phyloP scores from a whole-genome alignment of 1,140 invertebrate species.

The Dysdera silvatica region DNA sequence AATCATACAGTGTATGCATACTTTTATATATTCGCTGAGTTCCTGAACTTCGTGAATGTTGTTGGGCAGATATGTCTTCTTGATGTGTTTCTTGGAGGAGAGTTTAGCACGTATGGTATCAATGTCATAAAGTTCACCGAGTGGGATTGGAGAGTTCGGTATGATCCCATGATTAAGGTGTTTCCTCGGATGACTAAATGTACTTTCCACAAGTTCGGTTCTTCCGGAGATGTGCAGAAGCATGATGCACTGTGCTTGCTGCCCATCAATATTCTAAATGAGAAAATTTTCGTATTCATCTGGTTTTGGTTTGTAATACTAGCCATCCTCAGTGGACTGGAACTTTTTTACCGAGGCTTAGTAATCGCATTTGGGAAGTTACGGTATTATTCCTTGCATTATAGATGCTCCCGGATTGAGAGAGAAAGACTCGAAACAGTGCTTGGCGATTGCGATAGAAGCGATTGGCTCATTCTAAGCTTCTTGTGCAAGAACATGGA shows the following conservation, averaged over 20 bases:
- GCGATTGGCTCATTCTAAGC: conserved; percentile 73
- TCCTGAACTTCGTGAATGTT: conserved; percentile 42
- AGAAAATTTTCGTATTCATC: conserved; percentile 71
- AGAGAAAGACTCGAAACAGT: conserved; percentile 16
- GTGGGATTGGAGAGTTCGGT: conserved; percentile 61
- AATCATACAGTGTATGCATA: conserved; percentile 80
- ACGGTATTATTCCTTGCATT: conserved; percentile 14
- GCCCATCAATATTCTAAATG: conserved; percentile 75
- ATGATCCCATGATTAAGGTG: conserved; percentile 55
- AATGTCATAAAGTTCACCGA: conserved; percentile 61
- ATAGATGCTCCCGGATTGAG: conserved; percentile 21
- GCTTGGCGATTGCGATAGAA: conserved; percentile 52
- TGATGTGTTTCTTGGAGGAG: conserved; percentile 46
- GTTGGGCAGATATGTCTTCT: conserved; percentile 48
- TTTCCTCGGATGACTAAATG: conserved; percentile 85
- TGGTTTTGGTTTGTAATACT: conserved; percentile 79
- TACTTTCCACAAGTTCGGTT: conserved; percentile 83
- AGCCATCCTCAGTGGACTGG: conserved; percentile 53
- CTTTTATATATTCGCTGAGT: conserved; percentile 75
- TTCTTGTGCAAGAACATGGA: conserved; percentile 77
- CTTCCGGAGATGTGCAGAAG: conserved; percentile 55
- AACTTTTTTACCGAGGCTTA: conserved; percentile 69
- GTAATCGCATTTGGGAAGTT: conserved; percentile 48
- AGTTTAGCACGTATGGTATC: conserved; percentile 46
- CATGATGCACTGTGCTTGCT: conserved; percentile 74